Conservation (phyloP, 2,113 vertebrate genomes). For the Sardina pilchardus region DNA sequence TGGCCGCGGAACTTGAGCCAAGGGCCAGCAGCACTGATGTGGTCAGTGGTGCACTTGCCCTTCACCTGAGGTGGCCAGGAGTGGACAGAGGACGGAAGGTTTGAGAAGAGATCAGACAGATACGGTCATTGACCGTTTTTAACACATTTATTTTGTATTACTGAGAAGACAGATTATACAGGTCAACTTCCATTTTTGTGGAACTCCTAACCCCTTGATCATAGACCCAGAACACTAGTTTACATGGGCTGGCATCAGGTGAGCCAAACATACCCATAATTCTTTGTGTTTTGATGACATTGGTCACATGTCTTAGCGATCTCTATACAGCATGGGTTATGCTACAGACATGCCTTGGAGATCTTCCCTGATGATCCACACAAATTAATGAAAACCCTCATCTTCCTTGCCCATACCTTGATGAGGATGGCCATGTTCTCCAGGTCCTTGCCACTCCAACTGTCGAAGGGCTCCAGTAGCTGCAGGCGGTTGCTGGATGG, state of each 20-base stretch:
- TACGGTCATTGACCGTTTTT: too few relatives aligned
- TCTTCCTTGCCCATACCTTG: slow-evolving; percentile 74
- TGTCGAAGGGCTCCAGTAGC: slow-evolving; percentile 92
- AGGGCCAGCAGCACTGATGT: slow-evolving; percentile 94
- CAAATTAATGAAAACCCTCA: background rate
- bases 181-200: too few relatives aligned
- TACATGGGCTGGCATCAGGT: too few relatives aligned
- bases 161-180: too few relatives aligned
- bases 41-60: slow-evolving; percentile 97
- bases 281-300: too few relatives aligned
- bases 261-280: too few relatives aligned
- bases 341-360: background rate
- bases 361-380: background rate
- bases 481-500: slow-evolving; percentile 92
- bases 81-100: background rate
- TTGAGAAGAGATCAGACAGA: background rate
- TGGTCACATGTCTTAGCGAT: too few relatives aligned
- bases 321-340: background rate
- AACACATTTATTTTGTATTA: too few relatives aligned
- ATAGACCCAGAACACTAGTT: too few relatives aligned
- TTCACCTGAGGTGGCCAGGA: slow-evolving; percentile 79
- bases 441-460: slow-evolving; percentile 85
- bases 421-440: slow-evolving; percentile 89
- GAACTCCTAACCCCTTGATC: too few relatives aligned
- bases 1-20: slow-evolving; percentile 99